Base-by-base conservation (phyloP, 2,113 vertebrate species). In the Halcyon malimbica region DNA sequence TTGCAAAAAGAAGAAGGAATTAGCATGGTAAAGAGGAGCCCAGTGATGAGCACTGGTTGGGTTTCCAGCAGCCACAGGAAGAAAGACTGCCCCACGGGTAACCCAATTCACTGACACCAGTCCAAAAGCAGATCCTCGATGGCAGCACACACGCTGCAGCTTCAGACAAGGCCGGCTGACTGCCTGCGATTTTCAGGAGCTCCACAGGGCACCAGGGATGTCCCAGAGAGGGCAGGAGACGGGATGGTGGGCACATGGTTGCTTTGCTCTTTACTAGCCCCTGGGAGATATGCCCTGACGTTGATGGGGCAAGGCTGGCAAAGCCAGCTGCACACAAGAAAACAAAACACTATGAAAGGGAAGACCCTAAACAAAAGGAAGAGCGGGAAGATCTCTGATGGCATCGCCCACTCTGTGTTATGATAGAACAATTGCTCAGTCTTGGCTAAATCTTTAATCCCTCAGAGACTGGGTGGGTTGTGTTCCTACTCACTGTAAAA, bases 91-190 rank as follows among this genome's bases (percentile, higher is more conserved):
- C 11, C 44, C 44, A 56, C 19, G 42, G 69, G 28, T 3, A 31
- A 51, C 11, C 21, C 65, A 65, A 15, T 23, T 42, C 35, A 54
- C 26, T 3, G 3, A 31, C 64, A 60, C 1, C 51, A 69, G 31
- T 25, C 42, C 63, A 3, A 31, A 56, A 56, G 0, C 41, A 39
- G 10, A 51, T 75, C 76, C 54, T 13, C 0, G 1, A 3, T 8
- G 10, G 14, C 64, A 80, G 15, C 33, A 24, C 3, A 3, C 12
- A 42, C 48, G n/a, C 37, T 35, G 13, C 81, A 77, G 82, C 54
- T 69, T 71, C 39, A 41, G 18, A 9, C 11, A 11, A 67, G 48
- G 39, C 31, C 51, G 41, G 9, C 3, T 6, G 1, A 20, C 10
- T 21, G 83, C 19, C 10, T 0, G 3, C 2, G 6, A 29, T 18